Conservation (phyloP, 2,888 invertebrate species). For the Vandiemenella viatica region DNA sequence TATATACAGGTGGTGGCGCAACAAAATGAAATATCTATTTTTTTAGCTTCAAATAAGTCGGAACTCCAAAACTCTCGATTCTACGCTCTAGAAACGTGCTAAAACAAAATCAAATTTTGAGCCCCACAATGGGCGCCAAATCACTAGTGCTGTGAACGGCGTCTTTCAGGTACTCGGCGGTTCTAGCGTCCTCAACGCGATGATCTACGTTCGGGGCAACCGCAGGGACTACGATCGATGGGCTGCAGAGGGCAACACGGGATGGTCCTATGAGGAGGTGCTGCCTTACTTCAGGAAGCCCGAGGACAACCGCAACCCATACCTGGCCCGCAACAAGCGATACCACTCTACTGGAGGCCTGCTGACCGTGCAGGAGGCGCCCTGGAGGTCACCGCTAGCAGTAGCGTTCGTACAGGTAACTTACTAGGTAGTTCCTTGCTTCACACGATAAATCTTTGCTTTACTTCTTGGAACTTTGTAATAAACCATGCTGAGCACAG, state of each 20-base stretch:
- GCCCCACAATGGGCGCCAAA: no score
- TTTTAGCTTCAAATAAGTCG: no score
- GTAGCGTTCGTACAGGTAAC: conserved; percentile 75
- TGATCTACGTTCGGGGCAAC: conserved; percentile 84
- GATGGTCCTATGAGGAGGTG: conserved; percentile 73
- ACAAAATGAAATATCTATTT: no score
- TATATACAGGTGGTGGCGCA: no score
- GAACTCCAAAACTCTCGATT: no score
- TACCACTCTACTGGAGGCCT: conserved; percentile 69
- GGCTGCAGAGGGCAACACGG: conserved; percentile 66
- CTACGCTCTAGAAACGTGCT: no score
- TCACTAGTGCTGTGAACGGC: no score
- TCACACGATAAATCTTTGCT: no score
- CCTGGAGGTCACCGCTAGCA: conserved; percentile 67
- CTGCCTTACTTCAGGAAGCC: conserved; percentile 75
- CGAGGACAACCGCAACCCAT: conserved; percentile 76
- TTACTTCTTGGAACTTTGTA: no score
- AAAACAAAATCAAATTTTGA: no score
- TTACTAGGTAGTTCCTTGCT: no score
- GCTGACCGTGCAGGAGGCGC: conserved; percentile 59
- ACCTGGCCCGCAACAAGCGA: conserved; percentile 46
- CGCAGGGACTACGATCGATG: conserved; percentile 74
- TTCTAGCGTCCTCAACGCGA: conserved; percentile 73
- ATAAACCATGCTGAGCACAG: no score
- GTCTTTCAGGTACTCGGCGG: conserved; percentile 55